phyloP scores from a whole-genome alignment of 2,797 vertebrate genomes.

The Sylvia borin region DNA sequence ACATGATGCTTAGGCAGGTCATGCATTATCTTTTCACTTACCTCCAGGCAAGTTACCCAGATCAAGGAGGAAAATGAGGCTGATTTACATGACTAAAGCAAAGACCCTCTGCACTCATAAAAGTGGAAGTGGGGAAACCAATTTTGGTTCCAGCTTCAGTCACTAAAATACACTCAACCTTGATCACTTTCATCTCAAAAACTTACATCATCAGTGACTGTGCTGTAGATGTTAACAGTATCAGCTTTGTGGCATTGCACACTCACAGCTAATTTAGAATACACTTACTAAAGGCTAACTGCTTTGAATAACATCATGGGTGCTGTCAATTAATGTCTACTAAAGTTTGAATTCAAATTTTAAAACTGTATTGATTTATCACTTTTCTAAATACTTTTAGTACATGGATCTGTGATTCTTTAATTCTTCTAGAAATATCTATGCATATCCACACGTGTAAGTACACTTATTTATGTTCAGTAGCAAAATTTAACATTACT shows the following conservation, averaged over 20 bases:
- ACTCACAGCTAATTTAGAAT: not conserved
- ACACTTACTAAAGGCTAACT: not conserved
- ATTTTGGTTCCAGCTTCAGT: not conserved
- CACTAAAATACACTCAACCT: not conserved
- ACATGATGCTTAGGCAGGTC: not conserved
- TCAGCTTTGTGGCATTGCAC: not conserved
- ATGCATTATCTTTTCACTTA: not conserved
- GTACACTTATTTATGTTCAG: not conserved
- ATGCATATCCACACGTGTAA: accelerated
- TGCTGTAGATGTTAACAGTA: not conserved
- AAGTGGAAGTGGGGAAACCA: not conserved
- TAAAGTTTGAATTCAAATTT: not conserved
- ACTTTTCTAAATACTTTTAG: not conserved
- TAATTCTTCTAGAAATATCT: not conserved
- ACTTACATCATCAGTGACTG: no score
- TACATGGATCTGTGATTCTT: not conserved
- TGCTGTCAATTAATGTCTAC: not conserved
- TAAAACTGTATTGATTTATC: not conserved
- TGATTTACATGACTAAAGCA: not conserved
- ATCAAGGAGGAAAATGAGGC: not conserved
- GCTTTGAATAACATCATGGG: not conserved
- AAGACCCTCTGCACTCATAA: not conserved
- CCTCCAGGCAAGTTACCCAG: not conserved
- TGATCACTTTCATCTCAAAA: not conserved
- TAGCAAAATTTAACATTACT: not conserved